Evolutionary conservation across 23 tunicate species (phyloP), one percentile per base, ranked within the genome.

Genomic region (Trididemnum miniatum): DNA sequence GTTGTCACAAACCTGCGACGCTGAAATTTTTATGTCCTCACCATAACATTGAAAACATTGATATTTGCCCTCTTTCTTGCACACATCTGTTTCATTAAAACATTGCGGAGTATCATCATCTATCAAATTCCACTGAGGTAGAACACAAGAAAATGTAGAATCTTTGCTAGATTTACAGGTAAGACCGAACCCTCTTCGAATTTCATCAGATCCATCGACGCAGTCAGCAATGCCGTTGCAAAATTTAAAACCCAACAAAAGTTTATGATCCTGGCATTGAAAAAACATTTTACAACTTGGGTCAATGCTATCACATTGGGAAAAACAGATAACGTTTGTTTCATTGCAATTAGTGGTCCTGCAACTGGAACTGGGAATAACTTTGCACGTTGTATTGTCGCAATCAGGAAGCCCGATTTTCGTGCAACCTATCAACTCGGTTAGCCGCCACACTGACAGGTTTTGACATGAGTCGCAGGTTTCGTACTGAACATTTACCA

Each of bases 141-240:
- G 75, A 32, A 69, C 75, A 32, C 75, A 69, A 5, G 75, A 69
- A 69, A 69, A 69, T 62, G 69, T 22, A 22, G 30, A 62, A 4
- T 69, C 37, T 34, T 69, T 22, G 7, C 37, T 28, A 5, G 9
- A 7, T 31, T 34, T 35, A 33, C 75, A 69, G 29, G 22, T 28
- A 24, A 69, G 25, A 5, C 75, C 75, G 25, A 69, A 69, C 18
- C 38, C 20, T 5, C 32, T 69, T 34, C 38, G 75, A 34, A 69
- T 69, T 69, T 69, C 75, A 69, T 69, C 75, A 34, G 37, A 28
- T 2, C 75, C 38, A 69, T 69, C 75, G 22, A 7, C 20, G n/a
- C 75, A 69, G 9, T 69, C 37, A 29, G 75, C 37, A 29, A 29
- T 22, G 37, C 75, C 75, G 31, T 69, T 69, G 31, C 75, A 69